phyloP scores from a whole-genome alignment of 2,113 vertebrate species.

The Pavo muticus region DNA sequence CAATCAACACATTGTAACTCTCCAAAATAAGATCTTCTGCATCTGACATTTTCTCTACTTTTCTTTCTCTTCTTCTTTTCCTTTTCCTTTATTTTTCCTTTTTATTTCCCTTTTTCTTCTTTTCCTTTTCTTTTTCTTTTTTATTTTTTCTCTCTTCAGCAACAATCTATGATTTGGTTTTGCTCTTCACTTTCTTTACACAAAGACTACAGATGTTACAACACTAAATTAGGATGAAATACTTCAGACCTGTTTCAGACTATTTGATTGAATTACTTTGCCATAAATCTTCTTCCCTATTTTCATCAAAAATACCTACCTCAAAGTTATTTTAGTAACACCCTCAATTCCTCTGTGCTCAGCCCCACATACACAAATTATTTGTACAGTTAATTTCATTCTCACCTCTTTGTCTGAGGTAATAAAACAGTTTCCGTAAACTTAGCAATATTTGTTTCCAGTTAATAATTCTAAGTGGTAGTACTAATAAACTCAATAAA shows the following conservation, averaged over 20 bases:
- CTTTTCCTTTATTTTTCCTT: conserved; percentile 28
- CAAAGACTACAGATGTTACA: conserved; percentile 8
- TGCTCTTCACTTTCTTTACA: conserved; percentile 55
- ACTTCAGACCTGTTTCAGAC: neutral
- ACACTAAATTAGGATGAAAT: conserved; percentile 13
- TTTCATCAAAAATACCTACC: conserved; percentile 51
- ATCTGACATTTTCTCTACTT: conserved; percentile 36
- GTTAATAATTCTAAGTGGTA: neutral
- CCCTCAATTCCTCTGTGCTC: neutral
- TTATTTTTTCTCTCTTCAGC: conserved; percentile 17
- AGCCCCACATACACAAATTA: neutral
- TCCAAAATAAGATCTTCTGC: conserved; percentile 60
- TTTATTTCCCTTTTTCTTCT: neutral
- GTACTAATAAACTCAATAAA: neutral
- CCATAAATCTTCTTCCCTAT: conserved; percentile 7
- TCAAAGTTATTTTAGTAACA: conserved; percentile 37
- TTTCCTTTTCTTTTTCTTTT: conserved; percentile 10
- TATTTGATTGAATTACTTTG: conserved; percentile 54
- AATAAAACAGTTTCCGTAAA: neutral
- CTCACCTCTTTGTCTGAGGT: neutral
- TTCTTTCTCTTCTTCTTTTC: conserved; percentile 23
- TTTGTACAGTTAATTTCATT: conserved; percentile 20
- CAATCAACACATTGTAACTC: conserved; percentile 67
- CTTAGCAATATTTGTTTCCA: neutral
- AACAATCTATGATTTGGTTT: conserved; percentile 43